Conservation (phyloP, 2,113 vertebrate species). For the Chrysemys picta region DNA sequence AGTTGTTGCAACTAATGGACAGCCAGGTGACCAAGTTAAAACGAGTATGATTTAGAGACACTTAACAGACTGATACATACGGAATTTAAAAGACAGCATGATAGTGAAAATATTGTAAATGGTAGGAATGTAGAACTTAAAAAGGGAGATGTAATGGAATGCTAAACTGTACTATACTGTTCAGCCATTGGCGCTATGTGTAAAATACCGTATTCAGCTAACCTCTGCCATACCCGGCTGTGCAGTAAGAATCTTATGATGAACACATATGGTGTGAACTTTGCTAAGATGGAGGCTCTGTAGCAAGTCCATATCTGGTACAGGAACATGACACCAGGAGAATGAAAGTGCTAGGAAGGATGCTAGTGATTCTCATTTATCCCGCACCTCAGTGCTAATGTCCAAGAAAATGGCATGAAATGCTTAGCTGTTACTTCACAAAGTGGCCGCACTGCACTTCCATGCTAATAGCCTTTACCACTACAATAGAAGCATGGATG, state of each 20-base stretch:
- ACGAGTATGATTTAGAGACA: too few species aligned
- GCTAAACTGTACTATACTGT: background rate
- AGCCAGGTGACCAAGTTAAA: too few species aligned
- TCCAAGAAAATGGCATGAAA: background rate
- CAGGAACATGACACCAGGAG: background rate
- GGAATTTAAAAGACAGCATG: background rate
- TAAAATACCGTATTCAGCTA: background rate
- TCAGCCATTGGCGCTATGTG: too few species aligned
- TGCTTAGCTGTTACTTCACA: background rate
- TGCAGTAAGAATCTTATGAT: background rate
- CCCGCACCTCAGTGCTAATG: rapidly evolving
- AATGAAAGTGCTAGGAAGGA: background rate
- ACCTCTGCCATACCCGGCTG: background rate
- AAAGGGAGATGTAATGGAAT: background rate
- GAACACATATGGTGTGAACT: background rate
- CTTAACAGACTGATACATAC: too few species aligned
- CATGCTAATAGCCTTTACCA: rapidly evolving
- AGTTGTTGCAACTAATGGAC: too few species aligned
- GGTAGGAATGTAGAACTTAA: background rate
- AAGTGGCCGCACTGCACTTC: rapidly evolving
- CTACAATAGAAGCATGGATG: background rate
- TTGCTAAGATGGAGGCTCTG: background rate
- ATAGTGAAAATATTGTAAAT: background rate
- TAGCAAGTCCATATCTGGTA: background rate
- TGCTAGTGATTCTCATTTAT: background rate